Percentiles rank a stretch among this genome's conserved stretches.
Conservation (phyloP, 2,797 vertebrate genomes). For the Otus scops region DNA sequence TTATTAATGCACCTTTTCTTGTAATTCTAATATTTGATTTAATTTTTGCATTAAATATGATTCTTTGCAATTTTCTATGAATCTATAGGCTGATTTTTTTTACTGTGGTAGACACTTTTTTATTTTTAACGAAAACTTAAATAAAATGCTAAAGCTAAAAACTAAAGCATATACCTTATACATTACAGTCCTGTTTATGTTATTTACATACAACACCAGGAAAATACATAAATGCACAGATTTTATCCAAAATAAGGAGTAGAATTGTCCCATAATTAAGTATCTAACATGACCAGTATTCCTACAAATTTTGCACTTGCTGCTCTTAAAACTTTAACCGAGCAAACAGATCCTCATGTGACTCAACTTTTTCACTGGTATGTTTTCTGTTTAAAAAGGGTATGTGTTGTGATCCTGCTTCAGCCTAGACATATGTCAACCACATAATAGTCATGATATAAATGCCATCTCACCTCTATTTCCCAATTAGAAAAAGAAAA, state of each 20-base stretch:
- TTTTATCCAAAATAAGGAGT: not conserved
- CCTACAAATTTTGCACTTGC: not conserved
- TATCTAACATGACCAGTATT: rapidly evolving
- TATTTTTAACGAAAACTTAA: not conserved
- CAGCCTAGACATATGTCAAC: constrained; percentile 18
- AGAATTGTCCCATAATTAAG: not conserved
- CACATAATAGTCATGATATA: constrained; percentile 22
- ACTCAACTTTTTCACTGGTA: not conserved
- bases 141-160: not conserved
- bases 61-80: not conserved
- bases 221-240: not conserved
- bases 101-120: not conserved
- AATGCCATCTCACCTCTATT: constrained; percentile 47
- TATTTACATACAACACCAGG: not conserved
- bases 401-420: not conserved
- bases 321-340: not conserved
- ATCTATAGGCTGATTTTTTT: not conserved
- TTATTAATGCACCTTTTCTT: not conserved
- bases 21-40: not conserved
- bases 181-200: not conserved
- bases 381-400: not conserved
- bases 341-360: not conserved
- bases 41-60: not conserved
- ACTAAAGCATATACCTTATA: not conserved
- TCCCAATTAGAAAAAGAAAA: constrained; percentile 54